These are phyloP conservation scores for Coryphaenoides rupestris DNA, from an alignment of 2,113 vertebrate genomes.

Conservation along the genomic window DNA sequence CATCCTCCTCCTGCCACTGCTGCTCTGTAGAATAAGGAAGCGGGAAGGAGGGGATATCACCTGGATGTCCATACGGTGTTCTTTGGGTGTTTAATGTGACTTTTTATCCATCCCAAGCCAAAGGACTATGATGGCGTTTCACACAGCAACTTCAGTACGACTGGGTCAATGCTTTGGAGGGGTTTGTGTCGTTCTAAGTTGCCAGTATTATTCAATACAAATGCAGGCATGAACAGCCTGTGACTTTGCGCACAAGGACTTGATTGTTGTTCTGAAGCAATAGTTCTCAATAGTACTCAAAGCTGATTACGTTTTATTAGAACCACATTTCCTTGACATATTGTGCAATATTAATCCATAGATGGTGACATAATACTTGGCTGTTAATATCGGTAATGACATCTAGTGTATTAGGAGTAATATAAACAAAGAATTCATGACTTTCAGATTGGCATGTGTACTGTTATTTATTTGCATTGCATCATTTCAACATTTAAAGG, in stretches of 20 bases:
- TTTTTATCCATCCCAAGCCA: neutral
- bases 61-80: neutral
- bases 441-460: neutral
- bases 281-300: neutral
- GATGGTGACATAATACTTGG: slow-evolving; percentile 10
- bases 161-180: neutral
- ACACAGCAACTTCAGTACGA: no score
- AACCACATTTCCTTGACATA: neutral
- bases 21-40: slow-evolving; percentile 16
- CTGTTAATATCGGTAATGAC: neutral
- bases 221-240: neutral
- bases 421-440: neutral
- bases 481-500: neutral
- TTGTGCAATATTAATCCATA: slow-evolving; percentile 27
- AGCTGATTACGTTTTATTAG: slow-evolving; percentile 7
- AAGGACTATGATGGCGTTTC: neutral
- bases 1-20: no score
- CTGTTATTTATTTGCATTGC: neutral
- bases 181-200: neutral
- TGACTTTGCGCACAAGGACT: neutral
- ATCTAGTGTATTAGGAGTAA: neutral
- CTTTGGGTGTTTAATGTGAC: neutral
- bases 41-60: neutral
- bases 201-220: neutral
- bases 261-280: neutral